phyloP scores from a whole-genome alignment of 92 coral and sea anemone genomes.

The Metridium senile region DNA sequence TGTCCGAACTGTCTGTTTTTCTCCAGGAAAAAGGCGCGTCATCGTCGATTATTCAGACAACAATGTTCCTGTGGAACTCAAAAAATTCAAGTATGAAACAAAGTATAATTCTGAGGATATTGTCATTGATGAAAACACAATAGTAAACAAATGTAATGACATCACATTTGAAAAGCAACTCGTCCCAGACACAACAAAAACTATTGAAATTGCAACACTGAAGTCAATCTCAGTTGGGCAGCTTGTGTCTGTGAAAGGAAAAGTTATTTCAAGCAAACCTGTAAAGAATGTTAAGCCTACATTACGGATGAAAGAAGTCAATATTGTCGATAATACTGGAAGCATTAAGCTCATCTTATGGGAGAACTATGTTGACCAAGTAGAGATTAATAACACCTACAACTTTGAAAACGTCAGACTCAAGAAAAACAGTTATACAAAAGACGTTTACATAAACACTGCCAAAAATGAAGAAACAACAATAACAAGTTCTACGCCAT shows the following conservation, averaged over 20 bases:
- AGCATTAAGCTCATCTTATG: conserved; percentile 34
- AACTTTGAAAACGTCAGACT: conserved; percentile 25
- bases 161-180: conserved; percentile 26
- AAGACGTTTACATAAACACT: conserved; percentile 42
- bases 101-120: conserved; percentile 28
- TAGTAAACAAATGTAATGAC: conserved; percentile 21
- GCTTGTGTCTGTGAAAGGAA: conserved; percentile 53
- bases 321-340: conserved; percentile 42
- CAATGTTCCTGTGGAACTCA: conserved; percentile 50
- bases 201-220: conserved; percentile 9
- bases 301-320: conserved; percentile 29
- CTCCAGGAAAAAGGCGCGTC: conserved; percentile 34
- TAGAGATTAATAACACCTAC: conserved; percentile 13
- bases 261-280: conserved; percentile 22
- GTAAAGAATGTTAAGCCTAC: neutral
- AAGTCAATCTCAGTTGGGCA: conserved; percentile 47
- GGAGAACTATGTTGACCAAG: conserved; percentile 34
- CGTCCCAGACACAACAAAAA: conserved; percentile 39
- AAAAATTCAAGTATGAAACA: conserved; percentile 50
- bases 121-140: conserved; percentile 26
- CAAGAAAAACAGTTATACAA: conserved; percentile 18
- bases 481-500: conserved; percentile 5
- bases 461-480: conserved; percentile 24
- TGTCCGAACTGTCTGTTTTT: conserved; percentile 34
- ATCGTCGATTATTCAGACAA: neutral